Base-by-base conservation (phyloP, 2,888 invertebrate genomes). In the Drosophila greeni region DNA sequence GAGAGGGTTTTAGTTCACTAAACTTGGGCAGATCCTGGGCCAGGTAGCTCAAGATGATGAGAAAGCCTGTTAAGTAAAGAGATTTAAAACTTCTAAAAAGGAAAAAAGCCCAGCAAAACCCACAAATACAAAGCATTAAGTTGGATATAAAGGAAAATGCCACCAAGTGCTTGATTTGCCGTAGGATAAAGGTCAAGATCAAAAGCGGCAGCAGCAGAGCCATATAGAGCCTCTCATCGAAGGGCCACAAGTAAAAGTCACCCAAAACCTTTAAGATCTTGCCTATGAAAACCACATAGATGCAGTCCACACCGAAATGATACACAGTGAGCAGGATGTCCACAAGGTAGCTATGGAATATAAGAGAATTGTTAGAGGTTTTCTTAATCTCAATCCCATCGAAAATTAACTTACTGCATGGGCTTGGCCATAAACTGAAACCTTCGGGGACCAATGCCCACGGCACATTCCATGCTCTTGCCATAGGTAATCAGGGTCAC, bases 231-330 rank as follows among this genome's bases (percentile, higher is more conserved):
- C 90, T 87, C 66, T 88, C 87, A 29, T 91, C 89, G 26, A 90
- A 88, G 1, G 89, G 88, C 34, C 77, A 70, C 0, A 89, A 73
- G 80, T 91, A 90, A 61, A 86, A 87, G 74, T 94, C 92, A 1
- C 92, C 90, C 3, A 95, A 92, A 90, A 93, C 92, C 85, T 94
- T 92, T 0, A 96, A 82, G 87, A 95, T 97, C 72, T 92, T 93
- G 2, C 97, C 92, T 16, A 98, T 95, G 87, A 98, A 99, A 11
- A 97, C 94, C 54, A 97, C 93, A 89, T 99, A 99, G 0, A 98
- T 97, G 88, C 97, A 97, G 89, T 98, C 98, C 87, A 98, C 98
- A 7, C 99, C 99, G 80, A 98, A 91, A 87, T 99, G 92, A 87
- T 98, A 98, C 52, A 97, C 90, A 54, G 96, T 93, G 45, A 95